These are phyloP conservation scores for Heliconius erato DNA, from an alignment of 2,888 invertebrate species.

Conservation along the genomic window DNA sequence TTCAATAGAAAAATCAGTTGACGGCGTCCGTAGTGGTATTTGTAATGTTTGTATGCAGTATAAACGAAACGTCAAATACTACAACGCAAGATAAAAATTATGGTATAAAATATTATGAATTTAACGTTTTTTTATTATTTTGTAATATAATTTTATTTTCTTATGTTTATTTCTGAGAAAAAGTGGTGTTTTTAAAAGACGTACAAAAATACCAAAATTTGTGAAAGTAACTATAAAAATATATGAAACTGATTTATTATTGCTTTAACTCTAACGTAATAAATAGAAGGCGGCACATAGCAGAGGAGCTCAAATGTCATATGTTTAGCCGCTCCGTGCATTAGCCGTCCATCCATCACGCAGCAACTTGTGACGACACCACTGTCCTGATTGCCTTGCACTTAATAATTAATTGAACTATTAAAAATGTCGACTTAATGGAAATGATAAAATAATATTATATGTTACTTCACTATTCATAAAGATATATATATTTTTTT, in stretches of 20 bases:
- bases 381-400: conserved; percentile 16
- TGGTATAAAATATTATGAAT: not conserved
- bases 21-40: not conserved
- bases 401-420: not conserved
- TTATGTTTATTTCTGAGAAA: not conserved
- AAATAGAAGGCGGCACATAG: conserved; percentile 41
- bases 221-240: not conserved
- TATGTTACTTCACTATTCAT: too few species aligned
- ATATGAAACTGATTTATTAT: conserved; percentile 9
- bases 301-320: conserved; percentile 41
- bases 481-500: too few species aligned
- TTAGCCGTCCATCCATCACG: conserved; percentile 44
- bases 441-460: too few species aligned
- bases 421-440: not conserved
- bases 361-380: conserved; percentile 30
- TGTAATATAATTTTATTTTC: not conserved
- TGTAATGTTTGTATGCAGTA: too few species aligned
- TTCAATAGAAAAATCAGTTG: not conserved
- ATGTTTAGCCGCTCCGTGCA: conserved; percentile 38
- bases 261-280: conserved; percentile 31
- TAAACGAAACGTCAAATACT: not conserved
- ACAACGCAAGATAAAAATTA: not conserved
- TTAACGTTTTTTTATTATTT: not conserved
- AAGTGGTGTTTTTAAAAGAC: not conserved
- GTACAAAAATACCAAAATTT: not conserved